Base-by-base conservation (phyloP, 1,140 invertebrate species). In the Drosophila suzukii region DNA sequence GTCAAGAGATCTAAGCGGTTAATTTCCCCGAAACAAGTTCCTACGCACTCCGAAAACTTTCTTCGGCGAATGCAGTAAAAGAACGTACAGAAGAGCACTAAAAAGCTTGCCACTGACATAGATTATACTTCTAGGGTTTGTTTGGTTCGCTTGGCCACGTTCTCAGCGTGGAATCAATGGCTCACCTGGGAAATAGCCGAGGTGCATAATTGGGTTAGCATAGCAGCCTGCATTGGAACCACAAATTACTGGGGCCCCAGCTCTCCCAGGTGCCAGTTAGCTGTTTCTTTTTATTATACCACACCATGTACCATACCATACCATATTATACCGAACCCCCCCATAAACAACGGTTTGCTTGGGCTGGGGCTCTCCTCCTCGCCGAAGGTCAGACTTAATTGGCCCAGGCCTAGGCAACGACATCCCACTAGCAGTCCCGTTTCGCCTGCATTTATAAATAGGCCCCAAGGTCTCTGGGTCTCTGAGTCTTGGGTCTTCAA, bases 301-400 rank as follows among this genome's bases (percentile, higher is more conserved):
- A 36, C 17, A 34, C 2, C 2, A 56, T n/a, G 12, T 11, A 6
- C 13, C 34, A 12, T 3, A 38, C 32, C n/a, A 72, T 63, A 76
- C 3, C 27, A 27, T 24, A 4, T 4, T 27, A 34, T 10, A 10
- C 63, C 27, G 15, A 11, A 6, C 13, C 34, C 17, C 1, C 43
- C 32, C n/a, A 72, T 63, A 76, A 80, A 66, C 83, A 86, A 86
- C 79, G 83, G 83, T 81, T 83, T 54, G 61, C 13, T 20, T 20
- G 20, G n/a, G 24, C 17, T 32, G 53, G 13, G 74, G 50, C 60
- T 75, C 57, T 75, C 56, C 55, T 63, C 63, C 66, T 41, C 54
- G 65, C 36, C 61, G 83, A 88, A 88, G 83, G 83, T 88, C 83
- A 79, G 60, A 57, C 51, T 75, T 76, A 81, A 81, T 63, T 71